Evolutionary conservation across 2,888 invertebrate species (phyloP), one percentile per base, ranked within the genome.

Genomic region (Latheticus oryzae): DNA sequence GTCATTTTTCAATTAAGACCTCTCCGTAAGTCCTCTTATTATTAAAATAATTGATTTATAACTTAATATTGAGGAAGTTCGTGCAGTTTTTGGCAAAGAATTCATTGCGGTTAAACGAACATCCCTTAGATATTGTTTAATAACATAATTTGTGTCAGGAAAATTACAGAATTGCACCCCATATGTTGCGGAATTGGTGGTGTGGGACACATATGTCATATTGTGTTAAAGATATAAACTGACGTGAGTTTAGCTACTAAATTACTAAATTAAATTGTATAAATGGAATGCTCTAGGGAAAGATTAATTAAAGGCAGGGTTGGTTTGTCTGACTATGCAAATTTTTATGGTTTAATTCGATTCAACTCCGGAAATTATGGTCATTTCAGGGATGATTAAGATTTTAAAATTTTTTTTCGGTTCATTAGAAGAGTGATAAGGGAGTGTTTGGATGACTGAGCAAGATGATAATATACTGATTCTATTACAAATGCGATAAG

Each of bases 211-310:
- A 58, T 50, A 65, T 66, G 66, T 56, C 63, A 55, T 58, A 58
- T 57, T 48, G 40, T 53, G 54, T 40, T 35, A 19, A n/a, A n/a
- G n/a, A n/a, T n/a, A n/a, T 32, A 32, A 45, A 45, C 45, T 60
- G 60, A 63, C 65, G 67, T 67, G 66, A 64, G 61, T 63, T 58
- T 48, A 62, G 67, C 60, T 67, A 65, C 62, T 68, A 71, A 72
- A 73, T 73, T 68, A 71, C 70, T 71, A 72, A 73, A 73, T 73
- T 73, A 71, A 70, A 71, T 69, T 68, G 67, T 64, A n/a, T n/a
- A 63, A 67, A 71, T 67, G 62, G 64, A 58, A 63, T 61, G 65
- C 63, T 62, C 60, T 53, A 61, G 65, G 71, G 66, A 66, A 65
- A 67, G 67, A 70, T 67, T 68, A 69, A 72, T 71, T 70, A 64